Percentiles rank a stretch among this genome's conserved stretches.
phyloP scores from a whole-genome alignment of 2,797 vertebrate genomes.

The Bryconaethiops microstoma region DNA sequence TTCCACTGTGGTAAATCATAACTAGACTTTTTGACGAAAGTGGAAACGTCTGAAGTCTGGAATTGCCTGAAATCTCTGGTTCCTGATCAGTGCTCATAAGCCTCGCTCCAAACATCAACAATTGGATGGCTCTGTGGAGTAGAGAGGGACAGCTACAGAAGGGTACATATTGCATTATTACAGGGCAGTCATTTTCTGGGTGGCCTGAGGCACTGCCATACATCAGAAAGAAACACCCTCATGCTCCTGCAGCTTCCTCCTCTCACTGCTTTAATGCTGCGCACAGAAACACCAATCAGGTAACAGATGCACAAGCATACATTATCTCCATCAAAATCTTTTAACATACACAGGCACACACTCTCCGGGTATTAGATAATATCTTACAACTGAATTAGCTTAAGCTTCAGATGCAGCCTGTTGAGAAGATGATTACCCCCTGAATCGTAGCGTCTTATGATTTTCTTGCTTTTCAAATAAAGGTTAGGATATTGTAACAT shows the following conservation, averaged over 20 bases:
- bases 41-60: background rate
- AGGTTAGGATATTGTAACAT: too few species aligned
- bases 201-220: background rate
- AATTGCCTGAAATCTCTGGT: background rate
- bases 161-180: conserved; percentile 11
- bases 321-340: conserved; percentile 46
- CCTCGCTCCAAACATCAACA: background rate
- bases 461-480: too few species aligned
- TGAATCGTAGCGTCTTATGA: background rate
- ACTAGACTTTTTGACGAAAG: background rate
- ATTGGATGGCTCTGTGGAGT: background rate
- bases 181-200: background rate
- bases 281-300: conserved; percentile 25
- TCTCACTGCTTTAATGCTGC: conserved; percentile 39
- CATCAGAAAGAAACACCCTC: background rate
- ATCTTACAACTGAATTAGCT: conserved; percentile 44
- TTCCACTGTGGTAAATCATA: background rate
- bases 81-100: background rate
- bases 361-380: conserved; percentile 16
- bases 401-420: conserved; percentile 36
- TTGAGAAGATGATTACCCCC: conserved; percentile 24
- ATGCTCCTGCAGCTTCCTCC: conserved; percentile 14
- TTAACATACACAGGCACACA: background rate
- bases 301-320: conserved; percentile 50
- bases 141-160: conserved; percentile 19